A percentile compares a stretch with the other conserved stretches of the same genome.
Evolutionary conservation across 2,888 invertebrate genomes (phyloP).

Genomic region (Parascotia fuliginaria): DNA sequence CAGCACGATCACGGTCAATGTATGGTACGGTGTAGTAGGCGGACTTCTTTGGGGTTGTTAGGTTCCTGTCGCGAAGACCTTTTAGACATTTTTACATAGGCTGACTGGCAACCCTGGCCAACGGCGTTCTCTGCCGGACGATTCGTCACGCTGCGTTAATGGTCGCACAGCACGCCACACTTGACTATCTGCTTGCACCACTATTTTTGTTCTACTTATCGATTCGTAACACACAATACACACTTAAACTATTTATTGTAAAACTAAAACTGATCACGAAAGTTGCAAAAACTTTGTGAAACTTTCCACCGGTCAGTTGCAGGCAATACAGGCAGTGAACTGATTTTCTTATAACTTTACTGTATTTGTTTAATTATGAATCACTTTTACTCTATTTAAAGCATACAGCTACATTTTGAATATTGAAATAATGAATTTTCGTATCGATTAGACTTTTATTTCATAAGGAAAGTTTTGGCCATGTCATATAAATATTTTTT

Average conservation of each 20-base stretch:
- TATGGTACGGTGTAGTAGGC: too few species aligned
- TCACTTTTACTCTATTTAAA: too few species aligned
- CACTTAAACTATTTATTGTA: constrained; percentile 29
- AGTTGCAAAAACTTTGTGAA: constrained; percentile 16
- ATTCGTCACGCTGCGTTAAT: constrained; percentile 85
- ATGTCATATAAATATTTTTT: too few species aligned
- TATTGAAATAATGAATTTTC: too few species aligned
- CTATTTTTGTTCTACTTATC: constrained; percentile 60
- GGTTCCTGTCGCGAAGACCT: not conserved
- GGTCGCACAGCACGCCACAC: constrained; percentile 78
- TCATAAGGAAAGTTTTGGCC: too few species aligned
- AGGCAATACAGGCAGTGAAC: not conserved
- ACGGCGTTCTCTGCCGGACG: constrained; percentile 61
- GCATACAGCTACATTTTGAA: too few species aligned
- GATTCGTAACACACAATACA: constrained; percentile 56
- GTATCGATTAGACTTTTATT: too few species aligned
- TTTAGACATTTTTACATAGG: not conserved
- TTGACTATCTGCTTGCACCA: constrained; percentile 75
- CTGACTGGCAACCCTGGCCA: constrained; percentile 38
- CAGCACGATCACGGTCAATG: too few species aligned
- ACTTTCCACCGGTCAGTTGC: constrained; percentile 2
- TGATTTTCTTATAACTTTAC: not conserved
- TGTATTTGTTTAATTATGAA: not conserved
- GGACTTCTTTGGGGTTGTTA: too few species aligned
- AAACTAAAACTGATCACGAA: constrained; percentile 19